Conservation (phyloP, 2,113 vertebrate genomes). For the Dermatemys mawii region DNA sequence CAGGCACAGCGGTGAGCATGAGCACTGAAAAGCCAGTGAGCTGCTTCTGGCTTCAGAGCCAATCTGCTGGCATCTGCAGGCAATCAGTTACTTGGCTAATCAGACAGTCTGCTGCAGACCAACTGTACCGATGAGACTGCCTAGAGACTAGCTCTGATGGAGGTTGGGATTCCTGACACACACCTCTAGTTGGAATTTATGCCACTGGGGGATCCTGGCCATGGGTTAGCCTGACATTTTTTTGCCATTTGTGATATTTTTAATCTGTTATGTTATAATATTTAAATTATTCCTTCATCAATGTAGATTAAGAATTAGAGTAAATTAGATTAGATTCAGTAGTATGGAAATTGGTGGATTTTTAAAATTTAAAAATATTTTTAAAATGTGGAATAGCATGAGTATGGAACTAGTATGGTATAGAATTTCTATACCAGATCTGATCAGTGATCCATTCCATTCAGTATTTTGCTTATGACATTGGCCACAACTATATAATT, state of each 20-base stretch:
- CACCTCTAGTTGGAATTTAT: background rate
- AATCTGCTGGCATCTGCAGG: background rate
- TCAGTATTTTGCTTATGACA: background rate
- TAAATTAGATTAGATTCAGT: background rate
- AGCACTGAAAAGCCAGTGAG: background rate
- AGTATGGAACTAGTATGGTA: background rate
- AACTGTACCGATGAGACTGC: too few relatives aligned
- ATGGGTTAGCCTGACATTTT: background rate
- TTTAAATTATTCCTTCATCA: background rate
- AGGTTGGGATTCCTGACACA: background rate
- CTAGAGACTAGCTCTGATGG: too few relatives aligned
- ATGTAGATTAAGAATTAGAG: background rate
- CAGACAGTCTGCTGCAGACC: background rate
- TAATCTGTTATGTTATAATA: background rate
- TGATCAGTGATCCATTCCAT: background rate
- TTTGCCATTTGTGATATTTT: background rate
- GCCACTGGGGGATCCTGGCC: background rate
- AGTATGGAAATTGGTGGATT: background rate
- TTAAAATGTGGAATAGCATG: background rate
- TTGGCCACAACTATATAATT: background rate
- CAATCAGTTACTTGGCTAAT: background rate
- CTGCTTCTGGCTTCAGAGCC: background rate
- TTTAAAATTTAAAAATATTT: background rate
- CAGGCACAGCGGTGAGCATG: background rate
- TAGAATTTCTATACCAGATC: background rate